A percentile compares a stretch with the other conserved stretches of the same genome.
These are phyloP conservation scores for Nephrotoma appendiculata DNA, from an alignment of 2,888 invertebrate species.

Conservation along the genomic window DNA sequence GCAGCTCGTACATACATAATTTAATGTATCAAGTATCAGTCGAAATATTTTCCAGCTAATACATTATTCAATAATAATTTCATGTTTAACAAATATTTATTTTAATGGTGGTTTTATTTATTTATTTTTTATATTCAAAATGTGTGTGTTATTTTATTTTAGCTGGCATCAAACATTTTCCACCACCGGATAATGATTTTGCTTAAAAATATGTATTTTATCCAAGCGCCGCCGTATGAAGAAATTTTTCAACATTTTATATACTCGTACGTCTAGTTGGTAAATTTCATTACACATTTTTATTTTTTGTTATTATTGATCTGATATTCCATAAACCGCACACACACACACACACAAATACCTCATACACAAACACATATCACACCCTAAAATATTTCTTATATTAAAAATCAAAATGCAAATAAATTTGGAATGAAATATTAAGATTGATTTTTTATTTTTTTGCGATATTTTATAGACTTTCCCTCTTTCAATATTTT, in stretches of 20 bases:
- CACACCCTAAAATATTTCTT: not conserved
- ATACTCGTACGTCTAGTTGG: not conserved
- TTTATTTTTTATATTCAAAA: not conserved
- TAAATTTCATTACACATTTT: not conserved
- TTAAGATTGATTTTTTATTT: not conserved
- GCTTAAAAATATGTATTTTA: not conserved
- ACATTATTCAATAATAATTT: not conserved
- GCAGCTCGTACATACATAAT: too few relatives aligned
- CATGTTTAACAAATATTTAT: not conserved
- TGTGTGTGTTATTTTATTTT: not conserved
- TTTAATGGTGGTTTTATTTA: not conserved
- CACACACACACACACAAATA: not conserved
- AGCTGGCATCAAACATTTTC: not conserved
- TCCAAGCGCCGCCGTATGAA: not conserved
- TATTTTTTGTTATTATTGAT: not conserved
- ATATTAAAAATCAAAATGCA: not conserved
- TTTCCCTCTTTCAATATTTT: not conserved
- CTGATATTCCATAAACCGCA: not conserved
- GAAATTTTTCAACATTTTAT: not conserved
- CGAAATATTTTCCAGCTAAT: not conserved
- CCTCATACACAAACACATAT: not conserved
- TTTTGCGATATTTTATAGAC: not conserved
- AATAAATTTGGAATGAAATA: not conserved
- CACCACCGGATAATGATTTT: not conserved
- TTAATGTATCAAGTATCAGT: not conserved